Evolutionary conservation across 1,140 invertebrate species (phyloP).

Genomic region (Nebria ingens): DNA sequence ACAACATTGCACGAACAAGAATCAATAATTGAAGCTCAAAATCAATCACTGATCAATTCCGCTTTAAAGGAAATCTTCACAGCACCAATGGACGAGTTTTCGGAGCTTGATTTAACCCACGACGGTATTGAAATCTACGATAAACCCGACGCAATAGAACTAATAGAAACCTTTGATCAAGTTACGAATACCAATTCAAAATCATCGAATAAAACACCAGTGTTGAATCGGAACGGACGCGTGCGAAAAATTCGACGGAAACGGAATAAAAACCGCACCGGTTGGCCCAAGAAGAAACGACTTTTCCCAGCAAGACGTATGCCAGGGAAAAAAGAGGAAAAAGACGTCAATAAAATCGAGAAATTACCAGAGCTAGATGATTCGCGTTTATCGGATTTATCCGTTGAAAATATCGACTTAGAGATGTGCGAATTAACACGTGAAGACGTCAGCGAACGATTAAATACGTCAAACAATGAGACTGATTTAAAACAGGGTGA

Average conservation of each 20-base stretch:
- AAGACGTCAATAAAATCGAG: background rate
- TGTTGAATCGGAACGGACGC: constrained; percentile 15
- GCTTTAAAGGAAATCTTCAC: background rate
- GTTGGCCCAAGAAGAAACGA: constrained; percentile 48
- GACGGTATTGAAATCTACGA: background rate
- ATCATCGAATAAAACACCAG: background rate
- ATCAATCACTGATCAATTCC: background rate
- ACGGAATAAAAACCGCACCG: constrained; percentile 43
- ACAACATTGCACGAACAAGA: too few relatives aligned
- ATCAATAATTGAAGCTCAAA: background rate
- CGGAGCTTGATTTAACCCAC: constrained; percentile 1
- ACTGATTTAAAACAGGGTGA: background rate
- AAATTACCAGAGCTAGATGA: constrained; percentile 1
- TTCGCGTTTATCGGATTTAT: constrained; percentile 11
- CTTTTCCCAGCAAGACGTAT: constrained; percentile 12
- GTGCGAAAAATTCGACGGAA: constrained; percentile 22
- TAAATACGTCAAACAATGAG: background rate
- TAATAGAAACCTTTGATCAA: background rate
- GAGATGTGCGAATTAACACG: background rate
- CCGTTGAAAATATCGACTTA: background rate
- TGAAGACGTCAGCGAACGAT: background rate
- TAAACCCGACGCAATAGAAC: background rate
- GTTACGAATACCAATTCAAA: background rate
- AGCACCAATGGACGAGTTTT: constrained; percentile 19
- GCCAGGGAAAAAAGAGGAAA: constrained; percentile 11